These are phyloP conservation scores for Mylabris phalerata DNA, from an alignment of 1,140 invertebrate genomes.

Conservation along the genomic window DNA sequence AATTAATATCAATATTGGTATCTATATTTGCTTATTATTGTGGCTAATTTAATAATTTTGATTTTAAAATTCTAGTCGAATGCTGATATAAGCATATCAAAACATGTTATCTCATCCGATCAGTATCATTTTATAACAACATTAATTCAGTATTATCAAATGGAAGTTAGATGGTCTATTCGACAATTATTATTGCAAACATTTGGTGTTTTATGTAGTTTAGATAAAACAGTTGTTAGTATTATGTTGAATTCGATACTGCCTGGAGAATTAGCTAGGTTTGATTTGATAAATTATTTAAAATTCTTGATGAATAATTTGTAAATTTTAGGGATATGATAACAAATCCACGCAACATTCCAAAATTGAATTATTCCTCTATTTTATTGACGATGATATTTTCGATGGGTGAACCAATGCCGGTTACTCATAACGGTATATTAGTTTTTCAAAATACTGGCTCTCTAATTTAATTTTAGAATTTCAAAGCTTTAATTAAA, in stretches of 20 bases:
- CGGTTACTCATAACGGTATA: constrained; percentile 71
- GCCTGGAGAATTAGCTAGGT: constrained; percentile 78
- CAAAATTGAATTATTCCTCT: constrained; percentile 66
- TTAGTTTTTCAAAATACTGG: constrained; percentile 9
- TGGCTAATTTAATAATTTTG: neutral
- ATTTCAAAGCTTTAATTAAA: no score
- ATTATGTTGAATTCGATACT: constrained; percentile 79
- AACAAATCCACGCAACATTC: constrained; percentile 61
- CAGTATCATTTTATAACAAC: constrained; percentile 68
- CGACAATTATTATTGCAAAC: constrained; percentile 72
- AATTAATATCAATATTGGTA: constrained; percentile 81
- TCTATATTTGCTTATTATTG: constrained; percentile 25
- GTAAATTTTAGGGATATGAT: constrained; percentile 55
- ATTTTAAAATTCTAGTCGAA: constrained; percentile 57
- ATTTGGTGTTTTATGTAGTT: constrained; percentile 77
- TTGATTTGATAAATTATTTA: neutral
- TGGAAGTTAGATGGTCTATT: constrained; percentile 81
- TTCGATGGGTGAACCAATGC: constrained; percentile 81
- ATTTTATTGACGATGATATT: constrained; percentile 77
- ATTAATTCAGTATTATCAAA: constrained; percentile 84
- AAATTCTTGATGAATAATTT: neutral
- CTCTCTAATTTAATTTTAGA: neutral
- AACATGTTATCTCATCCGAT: constrained; percentile 67
- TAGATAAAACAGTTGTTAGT: constrained; percentile 70
- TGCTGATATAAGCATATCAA: constrained; percentile 73